Conservation (phyloP, 2,888 invertebrate species). For the Cantharis lateralis region DNA sequence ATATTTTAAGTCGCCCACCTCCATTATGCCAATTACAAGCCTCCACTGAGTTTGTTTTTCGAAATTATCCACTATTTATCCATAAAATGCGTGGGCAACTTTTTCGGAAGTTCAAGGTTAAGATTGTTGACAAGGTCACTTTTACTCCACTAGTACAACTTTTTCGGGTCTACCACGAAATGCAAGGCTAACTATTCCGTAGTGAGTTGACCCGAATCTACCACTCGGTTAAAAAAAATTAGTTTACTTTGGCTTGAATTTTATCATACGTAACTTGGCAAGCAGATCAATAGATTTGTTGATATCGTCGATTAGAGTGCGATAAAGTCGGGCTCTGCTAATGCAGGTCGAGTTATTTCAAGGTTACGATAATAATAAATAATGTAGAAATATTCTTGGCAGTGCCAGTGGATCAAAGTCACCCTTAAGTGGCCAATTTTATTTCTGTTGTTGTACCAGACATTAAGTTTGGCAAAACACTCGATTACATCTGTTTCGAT, state of each 20-base stretch:
- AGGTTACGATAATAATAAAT: background rate
- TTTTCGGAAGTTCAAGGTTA: background rate
- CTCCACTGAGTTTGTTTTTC: background rate
- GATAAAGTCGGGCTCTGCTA: background rate
- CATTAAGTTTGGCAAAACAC: background rate
- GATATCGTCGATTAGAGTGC: background rate
- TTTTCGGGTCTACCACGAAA: background rate
- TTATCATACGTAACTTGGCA: background rate
- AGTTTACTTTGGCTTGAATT: background rate
- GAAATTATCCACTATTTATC: background rate
- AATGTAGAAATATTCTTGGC: background rate
- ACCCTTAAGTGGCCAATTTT: background rate
- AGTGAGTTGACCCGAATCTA: background rate
- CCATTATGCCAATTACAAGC: too few relatives aligned
- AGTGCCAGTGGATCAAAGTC: background rate
- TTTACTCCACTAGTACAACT: background rate
- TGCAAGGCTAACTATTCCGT: background rate
- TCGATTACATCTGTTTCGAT: too few relatives aligned
- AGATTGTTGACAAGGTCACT: background rate
- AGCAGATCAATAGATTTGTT: background rate
- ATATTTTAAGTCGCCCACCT: too few relatives aligned
- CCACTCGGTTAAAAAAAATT: background rate
- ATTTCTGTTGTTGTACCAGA: background rate
- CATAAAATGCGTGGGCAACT: background rate
- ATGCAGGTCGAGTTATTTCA: background rate